A percentile compares a stretch with the other conserved stretches of the same genome.
Evolutionary conservation across 2,797 vertebrate species (phyloP).

Genomic region (Graptemys geographica): DNA sequence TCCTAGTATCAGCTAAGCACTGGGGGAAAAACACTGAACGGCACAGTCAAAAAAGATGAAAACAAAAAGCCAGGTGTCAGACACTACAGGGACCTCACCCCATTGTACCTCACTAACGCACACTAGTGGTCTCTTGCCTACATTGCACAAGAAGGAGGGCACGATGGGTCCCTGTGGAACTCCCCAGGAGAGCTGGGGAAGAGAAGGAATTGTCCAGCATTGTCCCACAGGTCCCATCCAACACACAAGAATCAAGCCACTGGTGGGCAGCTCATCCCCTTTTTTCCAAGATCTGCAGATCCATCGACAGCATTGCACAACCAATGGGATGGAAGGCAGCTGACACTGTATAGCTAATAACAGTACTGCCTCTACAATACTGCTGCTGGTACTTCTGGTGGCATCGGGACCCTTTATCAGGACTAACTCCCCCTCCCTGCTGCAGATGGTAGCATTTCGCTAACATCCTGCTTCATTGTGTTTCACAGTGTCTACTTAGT

Average conservation of each 20-base stretch:
- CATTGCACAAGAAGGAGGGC: not conserved
- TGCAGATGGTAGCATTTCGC: slow-evolving; percentile 32
- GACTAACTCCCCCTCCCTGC: not conserved
- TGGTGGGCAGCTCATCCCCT: not conserved
- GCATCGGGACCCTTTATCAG: slow-evolving; percentile 20
- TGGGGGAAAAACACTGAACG: not conserved
- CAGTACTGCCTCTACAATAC: not conserved
- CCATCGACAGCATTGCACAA: not conserved
- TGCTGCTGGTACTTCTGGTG: not conserved
- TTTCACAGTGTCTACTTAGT: slow-evolving; percentile 27
- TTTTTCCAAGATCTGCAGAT: not conserved
- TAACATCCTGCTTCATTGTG: not conserved
- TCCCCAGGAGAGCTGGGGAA: not conserved
- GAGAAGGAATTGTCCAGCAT: not conserved
- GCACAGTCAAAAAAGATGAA: not conserved
- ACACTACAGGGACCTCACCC: fast-evolving
- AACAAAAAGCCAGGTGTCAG: not conserved
- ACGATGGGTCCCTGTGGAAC: fast-evolving
- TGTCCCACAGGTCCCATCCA: not conserved
- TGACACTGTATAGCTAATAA: not conserved
- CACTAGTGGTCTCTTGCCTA: not conserved
- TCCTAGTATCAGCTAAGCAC: not conserved
- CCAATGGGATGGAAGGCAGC: not conserved
- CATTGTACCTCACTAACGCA: not conserved
- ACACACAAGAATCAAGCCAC: not conserved